phyloP scores from a whole-genome alignment of 1,140 invertebrate genomes.

The Drosophila rufa region DNA sequence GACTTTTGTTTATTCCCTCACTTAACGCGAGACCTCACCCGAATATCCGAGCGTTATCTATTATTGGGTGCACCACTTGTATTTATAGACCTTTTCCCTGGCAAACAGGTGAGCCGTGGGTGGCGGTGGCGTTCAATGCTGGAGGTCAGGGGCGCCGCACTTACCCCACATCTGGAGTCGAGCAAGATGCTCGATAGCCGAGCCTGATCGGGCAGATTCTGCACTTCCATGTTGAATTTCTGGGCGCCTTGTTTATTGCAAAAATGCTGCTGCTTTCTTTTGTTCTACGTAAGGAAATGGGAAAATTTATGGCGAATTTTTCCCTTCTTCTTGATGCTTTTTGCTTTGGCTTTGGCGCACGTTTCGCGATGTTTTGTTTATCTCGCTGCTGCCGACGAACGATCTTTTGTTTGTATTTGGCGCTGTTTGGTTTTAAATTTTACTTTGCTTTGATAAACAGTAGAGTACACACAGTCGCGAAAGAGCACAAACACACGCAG shows the following conservation, averaged over 20 bases:
- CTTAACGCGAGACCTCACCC: constrained; percentile 26
- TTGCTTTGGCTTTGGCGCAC: constrained; percentile 61
- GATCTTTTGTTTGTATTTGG: constrained; percentile 57
- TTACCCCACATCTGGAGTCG: constrained; percentile 80
- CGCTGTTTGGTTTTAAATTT: constrained; percentile 62
- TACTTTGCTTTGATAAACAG: constrained; percentile 57
- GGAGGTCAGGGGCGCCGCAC: constrained; percentile 38
- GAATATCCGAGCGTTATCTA: constrained; percentile 39
- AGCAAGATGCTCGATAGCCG: constrained; percentile 63
- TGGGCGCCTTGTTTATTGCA: constrained; percentile 43
- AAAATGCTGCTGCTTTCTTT: constrained; percentile 47
- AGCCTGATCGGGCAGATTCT: constrained; percentile 70
- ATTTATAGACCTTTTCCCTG: constrained; percentile 49
- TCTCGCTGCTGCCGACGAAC: constrained; percentile 40
- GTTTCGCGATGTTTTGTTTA: constrained; percentile 67
- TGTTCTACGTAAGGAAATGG: constrained; percentile 38
- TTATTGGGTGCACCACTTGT: constrained; percentile 56
- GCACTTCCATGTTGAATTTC: constrained; percentile 64
- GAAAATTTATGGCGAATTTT: constrained; percentile 55
- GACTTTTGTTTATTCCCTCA: constrained; percentile 50
- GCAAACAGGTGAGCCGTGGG: constrained; percentile 10
- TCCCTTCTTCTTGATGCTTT: constrained; percentile 27
- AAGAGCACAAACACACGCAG: constrained; percentile 18
- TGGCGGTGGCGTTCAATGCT: neutral
- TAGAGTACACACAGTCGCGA: constrained; percentile 27